These are phyloP conservation scores for Megaustenia siamemsis DNA, from an alignment of 2,888 invertebrate genomes.

Conservation along the genomic window DNA sequence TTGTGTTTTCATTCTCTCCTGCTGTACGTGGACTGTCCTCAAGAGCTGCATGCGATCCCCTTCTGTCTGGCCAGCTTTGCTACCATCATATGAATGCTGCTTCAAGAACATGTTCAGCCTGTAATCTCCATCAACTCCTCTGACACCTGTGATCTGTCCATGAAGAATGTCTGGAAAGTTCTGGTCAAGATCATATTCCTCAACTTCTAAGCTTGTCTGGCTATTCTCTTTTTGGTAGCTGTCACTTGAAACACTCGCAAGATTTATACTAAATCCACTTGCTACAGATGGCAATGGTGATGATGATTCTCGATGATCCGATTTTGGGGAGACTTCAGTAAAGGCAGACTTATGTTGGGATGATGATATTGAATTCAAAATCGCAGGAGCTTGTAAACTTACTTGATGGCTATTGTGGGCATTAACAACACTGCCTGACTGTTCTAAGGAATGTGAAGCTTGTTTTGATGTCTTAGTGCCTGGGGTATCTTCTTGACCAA, in stretches of 20 bases:
- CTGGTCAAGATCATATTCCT: conserved; percentile 79
- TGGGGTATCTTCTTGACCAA: background rate
- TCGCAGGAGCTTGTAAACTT: background rate
- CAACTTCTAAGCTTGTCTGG: conserved; percentile 65
- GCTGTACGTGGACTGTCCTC: conserved; percentile 92
- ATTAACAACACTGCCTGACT: background rate
- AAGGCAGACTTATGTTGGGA: conserved; percentile 42
- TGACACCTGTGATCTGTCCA: conserved; percentile 15
- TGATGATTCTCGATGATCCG: conserved; percentile 27
- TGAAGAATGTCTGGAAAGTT: conserved; percentile 69
- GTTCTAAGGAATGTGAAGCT: background rate
- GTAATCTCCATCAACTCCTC: background rate
- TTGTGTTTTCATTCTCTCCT: conserved; percentile 92
- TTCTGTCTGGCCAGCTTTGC: conserved; percentile 47
- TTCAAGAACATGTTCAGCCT: conserved; percentile 50
- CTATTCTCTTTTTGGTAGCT: background rate
- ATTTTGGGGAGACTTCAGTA: conserved; percentile 46
- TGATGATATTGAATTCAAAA: background rate
- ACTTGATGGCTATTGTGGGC: background rate
- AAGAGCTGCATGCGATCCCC: conserved; percentile 82
- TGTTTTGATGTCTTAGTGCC: background rate
- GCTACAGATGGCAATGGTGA: conserved; percentile 1
- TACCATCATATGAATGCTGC: conserved; percentile 52
- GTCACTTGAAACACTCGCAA: background rate
- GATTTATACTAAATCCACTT: conserved; percentile 24